Evolutionary conservation across 2,888 invertebrate species (phyloP).

Genomic region (Homarus gammarus): DNA sequence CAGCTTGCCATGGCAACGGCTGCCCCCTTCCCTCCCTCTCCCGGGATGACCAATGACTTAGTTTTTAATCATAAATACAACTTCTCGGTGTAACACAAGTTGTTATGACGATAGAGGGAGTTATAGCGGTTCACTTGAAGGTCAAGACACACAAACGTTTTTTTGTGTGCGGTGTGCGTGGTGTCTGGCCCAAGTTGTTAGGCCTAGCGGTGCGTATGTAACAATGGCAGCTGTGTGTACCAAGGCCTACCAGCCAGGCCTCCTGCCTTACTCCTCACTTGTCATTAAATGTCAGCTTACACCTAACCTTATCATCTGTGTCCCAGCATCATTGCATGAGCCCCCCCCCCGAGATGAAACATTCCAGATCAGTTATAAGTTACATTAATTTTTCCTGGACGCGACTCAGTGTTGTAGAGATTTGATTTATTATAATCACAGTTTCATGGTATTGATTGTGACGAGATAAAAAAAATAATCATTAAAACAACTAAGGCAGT

Average conservation of each 20-base stretch:
- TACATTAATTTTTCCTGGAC: neutral
- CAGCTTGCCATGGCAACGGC: neutral
- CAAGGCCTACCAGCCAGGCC: neutral
- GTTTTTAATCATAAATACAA: no score
- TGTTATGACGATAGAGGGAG: no score
- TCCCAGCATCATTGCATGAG: neutral
- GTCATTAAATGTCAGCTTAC: slow-evolving; percentile 44
- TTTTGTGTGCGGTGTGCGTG: no score
- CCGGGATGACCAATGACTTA: neutral
- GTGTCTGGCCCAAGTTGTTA: slow-evolving; percentile 5
- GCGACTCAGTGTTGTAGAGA: neutral
- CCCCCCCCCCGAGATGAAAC: no score
- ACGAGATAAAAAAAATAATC: slow-evolving; percentile 21
- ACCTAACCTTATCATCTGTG: neutral
- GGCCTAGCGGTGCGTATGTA: slow-evolving; percentile 19
- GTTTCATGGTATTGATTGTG: slow-evolving; percentile 45
- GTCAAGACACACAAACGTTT: no score
- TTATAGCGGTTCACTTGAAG: no score
- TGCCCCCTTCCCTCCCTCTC: neutral
- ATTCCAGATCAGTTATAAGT: no score
- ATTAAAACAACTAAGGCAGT: slow-evolving; percentile 57
- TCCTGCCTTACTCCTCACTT: neutral
- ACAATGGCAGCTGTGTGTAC: slow-evolving; percentile 22
- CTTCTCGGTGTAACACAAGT: no score
- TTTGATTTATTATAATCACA: slow-evolving; percentile 45